Evolutionary conservation across 2,888 invertebrate species (phyloP).

Genomic region (Campaea margaritaria): DNA sequence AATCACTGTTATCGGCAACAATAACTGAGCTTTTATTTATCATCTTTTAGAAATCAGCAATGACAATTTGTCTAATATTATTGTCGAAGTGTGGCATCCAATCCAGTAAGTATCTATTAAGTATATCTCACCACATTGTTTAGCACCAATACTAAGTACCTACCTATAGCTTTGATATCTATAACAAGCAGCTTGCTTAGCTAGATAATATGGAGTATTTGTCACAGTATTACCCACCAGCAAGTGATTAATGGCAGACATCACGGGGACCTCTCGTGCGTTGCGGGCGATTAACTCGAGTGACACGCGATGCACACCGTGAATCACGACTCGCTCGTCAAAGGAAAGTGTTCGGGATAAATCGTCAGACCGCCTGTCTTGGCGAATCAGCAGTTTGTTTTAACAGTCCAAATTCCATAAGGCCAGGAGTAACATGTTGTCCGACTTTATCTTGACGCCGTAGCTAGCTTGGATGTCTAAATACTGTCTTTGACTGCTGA

Average conservation of each 20-base stretch:
- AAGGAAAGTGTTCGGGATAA: constrained; percentile 25
- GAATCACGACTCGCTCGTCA: constrained; percentile 25
- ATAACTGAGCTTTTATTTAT: too few species aligned
- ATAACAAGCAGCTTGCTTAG: background rate
- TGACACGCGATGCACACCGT: constrained; percentile 42
- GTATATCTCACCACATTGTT: too few species aligned
- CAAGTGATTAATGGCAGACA: constrained; percentile 45
- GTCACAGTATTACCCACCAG: constrained; percentile 22
- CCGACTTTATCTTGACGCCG: background rate
- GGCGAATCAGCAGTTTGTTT: background rate
- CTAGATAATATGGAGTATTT: constrained; percentile 13
- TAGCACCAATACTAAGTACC: too few species aligned
- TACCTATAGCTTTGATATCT: background rate
- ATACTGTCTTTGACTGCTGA: too few species aligned
- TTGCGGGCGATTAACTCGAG: constrained; percentile 46
- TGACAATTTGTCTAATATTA: too few species aligned
- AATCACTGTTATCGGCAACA: too few species aligned
- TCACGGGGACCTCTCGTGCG: constrained; percentile 36
- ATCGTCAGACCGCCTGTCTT: constrained; percentile 28
- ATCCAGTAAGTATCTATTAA: too few species aligned
- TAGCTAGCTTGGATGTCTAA: too few species aligned
- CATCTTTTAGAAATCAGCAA: too few species aligned
- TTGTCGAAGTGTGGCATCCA: too few species aligned
- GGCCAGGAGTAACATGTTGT: too few species aligned
- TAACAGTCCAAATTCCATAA: too few species aligned